phyloP scores from a whole-genome alignment of 2,888 invertebrate species.

The Tiliacea citrago region DNA sequence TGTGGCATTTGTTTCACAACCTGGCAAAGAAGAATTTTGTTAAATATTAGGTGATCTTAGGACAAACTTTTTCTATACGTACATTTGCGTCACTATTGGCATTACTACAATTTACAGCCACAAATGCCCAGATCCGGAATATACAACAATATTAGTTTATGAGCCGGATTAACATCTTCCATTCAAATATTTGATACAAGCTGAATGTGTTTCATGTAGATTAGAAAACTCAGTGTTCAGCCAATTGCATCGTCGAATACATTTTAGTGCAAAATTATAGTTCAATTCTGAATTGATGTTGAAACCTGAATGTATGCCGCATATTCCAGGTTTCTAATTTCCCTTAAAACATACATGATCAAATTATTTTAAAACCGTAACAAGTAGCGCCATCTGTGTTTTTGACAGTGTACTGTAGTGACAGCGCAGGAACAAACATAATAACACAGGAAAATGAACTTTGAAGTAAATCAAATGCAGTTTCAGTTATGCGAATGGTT shows the following conservation, averaged over 20 bases:
- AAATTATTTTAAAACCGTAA: not conserved
- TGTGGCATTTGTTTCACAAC: constrained; percentile 99
- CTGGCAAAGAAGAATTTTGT: constrained; percentile 75
- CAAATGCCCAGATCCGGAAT: not conserved
- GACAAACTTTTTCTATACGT: not conserved
- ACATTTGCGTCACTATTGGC: not conserved
- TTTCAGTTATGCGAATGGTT: not conserved
- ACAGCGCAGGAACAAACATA: not conserved
- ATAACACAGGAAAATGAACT: not conserved
- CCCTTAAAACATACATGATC: not conserved
- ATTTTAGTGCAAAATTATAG: not conserved
- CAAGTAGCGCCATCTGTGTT: constrained; percentile 35
- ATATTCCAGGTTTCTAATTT: not conserved
- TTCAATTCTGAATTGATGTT: not conserved
- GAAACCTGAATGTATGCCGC: not conserved
- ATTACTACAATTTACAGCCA: not conserved
- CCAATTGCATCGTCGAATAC: not conserved
- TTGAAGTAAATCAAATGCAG: not conserved
- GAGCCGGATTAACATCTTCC: not conserved
- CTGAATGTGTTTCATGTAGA: not conserved
- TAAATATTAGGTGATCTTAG: not conserved
- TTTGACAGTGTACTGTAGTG: not conserved
- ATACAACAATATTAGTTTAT: not conserved
- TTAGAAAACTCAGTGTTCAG: not conserved
- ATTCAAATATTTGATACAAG: not conserved